A percentile compares a stretch with the other conserved stretches of the same genome.
These are phyloP conservation scores for Odontamblyopus lacepedii DNA, from an alignment of 2,797 vertebrate genomes.

Conservation along the genomic window DNA sequence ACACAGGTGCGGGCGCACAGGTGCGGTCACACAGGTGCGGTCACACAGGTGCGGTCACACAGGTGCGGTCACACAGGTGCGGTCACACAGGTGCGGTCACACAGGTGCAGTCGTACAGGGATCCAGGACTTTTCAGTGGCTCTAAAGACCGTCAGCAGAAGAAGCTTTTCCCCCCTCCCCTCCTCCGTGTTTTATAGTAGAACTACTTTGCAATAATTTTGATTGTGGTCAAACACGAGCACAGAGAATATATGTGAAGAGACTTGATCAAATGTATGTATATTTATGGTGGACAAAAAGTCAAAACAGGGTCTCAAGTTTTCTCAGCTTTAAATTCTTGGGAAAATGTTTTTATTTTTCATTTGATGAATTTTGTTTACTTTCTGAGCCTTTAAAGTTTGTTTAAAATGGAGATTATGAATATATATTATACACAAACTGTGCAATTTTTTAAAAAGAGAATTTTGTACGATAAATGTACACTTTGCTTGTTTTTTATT, in stretches of 20 bases:
- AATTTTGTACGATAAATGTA: constrained; percentile 99
- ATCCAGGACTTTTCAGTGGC: constrained; percentile 68
- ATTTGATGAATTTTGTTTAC: constrained; percentile 84
- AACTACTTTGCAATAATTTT: constrained; percentile 86
- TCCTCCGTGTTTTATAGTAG: constrained; percentile 91
- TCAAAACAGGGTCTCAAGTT: constrained; percentile 93
- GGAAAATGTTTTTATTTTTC: constrained; percentile 91
- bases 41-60: too few relatives aligned
- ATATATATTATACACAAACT: constrained; percentile 95
- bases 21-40: too few relatives aligned
- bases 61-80: too few relatives aligned
- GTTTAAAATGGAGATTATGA: constrained; percentile 92
- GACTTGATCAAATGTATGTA: constrained; percentile 78
- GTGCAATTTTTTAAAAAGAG: constrained; percentile 99
- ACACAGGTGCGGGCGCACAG: too few relatives aligned
- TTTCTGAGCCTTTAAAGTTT: constrained; percentile 98
- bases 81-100: too few relatives aligned
- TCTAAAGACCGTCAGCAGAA: constrained; percentile 66
- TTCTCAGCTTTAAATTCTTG: constrained; percentile 98
- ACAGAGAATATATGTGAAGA: constrained; percentile 93
- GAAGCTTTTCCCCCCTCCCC: constrained; percentile 68
- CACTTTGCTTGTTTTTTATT: constrained; percentile 97
- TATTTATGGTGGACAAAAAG: constrained; percentile 79
- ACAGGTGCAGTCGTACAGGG: constrained; percentile 50
- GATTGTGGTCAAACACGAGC: constrained; percentile 94